These are phyloP conservation scores for Hormaphis cornu DNA, from an alignment of 1,140 invertebrate genomes.

Conservation along the genomic window DNA sequence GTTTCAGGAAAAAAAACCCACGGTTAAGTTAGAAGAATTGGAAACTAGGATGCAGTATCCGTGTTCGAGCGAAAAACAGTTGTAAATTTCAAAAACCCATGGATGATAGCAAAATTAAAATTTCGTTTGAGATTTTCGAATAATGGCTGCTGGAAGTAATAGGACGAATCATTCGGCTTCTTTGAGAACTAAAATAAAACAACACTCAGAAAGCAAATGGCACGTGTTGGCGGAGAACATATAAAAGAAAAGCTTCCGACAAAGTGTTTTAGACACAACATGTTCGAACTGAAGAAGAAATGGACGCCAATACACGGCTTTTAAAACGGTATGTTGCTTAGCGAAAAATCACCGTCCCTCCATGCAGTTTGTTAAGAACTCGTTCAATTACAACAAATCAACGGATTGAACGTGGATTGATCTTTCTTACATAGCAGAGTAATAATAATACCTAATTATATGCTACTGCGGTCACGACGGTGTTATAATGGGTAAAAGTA, in stretches of 20 bases:
- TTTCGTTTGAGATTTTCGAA: not conserved
- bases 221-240: not conserved
- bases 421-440: no score
- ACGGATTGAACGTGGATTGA: no score
- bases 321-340: no score
- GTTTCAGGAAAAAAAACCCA: not conserved
- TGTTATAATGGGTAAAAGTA: no score
- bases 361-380: no score
- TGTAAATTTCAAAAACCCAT: not conserved
- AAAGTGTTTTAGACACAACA: not conserved
- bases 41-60: not conserved
- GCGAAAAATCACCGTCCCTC: no score
- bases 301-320: no score
- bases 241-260: not conserved
- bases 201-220: not conserved
- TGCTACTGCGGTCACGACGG: no score
- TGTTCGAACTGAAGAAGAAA: no score
- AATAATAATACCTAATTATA: no score
- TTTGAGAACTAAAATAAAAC: slow-evolving; percentile 19
- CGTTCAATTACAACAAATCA: no score
- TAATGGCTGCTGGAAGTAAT: slow-evolving; percentile 17
- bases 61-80: not conserved
- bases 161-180: slow-evolving; percentile 2
- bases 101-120: not conserved
- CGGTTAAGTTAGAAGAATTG: not conserved